These are phyloP conservation scores for Salvator merianae DNA, from an alignment of 2,113 vertebrate genomes.

Conservation along the genomic window DNA sequence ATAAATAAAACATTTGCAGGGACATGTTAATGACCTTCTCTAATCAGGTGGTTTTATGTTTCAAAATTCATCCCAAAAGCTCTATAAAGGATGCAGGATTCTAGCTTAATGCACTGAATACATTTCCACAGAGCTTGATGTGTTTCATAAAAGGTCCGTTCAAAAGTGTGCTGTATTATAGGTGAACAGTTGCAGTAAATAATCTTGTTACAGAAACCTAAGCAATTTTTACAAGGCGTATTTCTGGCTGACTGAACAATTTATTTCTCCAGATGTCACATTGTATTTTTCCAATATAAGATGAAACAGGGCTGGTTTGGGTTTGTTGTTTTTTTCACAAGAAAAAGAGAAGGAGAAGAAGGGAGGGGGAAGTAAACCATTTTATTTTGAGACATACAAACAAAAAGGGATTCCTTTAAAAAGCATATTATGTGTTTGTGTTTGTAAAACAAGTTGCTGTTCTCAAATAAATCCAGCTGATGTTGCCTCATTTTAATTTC, in stretches of 20 bases:
- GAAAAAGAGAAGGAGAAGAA: background rate
- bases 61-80: conserved; percentile 78
- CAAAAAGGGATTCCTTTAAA: conserved; percentile 66
- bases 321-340: conserved; percentile 32
- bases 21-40: conserved; percentile 66
- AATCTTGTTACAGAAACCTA: conserved; percentile 89
- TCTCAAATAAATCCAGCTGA: conserved; percentile 54
- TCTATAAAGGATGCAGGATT: conserved; percentile 77
- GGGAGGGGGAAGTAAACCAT: conserved; percentile 68
- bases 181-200: conserved; percentile 86
- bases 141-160: conserved; percentile 87
- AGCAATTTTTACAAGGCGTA: conserved; percentile 87
- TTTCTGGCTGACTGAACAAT: conserved; percentile 88
- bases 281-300: conserved; percentile 86
- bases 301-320: conserved; percentile 73
- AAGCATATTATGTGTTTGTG: conserved; percentile 45
- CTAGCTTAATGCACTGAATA: conserved; percentile 85
- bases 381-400: conserved; percentile 74
- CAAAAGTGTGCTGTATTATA: conserved; percentile 83
- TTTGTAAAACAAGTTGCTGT: conserved; percentile 48
- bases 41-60: conserved; percentile 81
- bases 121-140: conserved; percentile 83
- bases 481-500: background rate
- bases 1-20: background rate
- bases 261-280: conserved; percentile 86